Evolutionary conservation across 2,113 vertebrate genomes (phyloP).

Genomic region (Rhinichthys klamathensis): DNA sequence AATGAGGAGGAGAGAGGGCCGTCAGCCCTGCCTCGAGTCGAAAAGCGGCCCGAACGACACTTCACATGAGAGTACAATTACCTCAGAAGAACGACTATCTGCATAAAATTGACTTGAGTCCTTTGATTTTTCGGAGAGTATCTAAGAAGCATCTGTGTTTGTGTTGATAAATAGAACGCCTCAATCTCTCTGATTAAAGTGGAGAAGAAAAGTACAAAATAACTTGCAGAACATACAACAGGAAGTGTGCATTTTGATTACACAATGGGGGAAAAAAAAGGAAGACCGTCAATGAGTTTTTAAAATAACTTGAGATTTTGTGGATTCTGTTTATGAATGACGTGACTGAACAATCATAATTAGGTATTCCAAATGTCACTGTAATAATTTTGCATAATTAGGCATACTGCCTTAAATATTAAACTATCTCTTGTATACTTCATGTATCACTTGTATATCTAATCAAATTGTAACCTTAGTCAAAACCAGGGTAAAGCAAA

Average conservation of each 20-base stretch:
- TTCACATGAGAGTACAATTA: slow-evolving; percentile 37
- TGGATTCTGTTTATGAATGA: too few species aligned
- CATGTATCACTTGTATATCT: not conserved
- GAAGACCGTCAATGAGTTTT: not conserved
- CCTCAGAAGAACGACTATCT: slow-evolving; percentile 35
- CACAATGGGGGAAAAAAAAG: not conserved
- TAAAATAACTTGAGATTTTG: too few species aligned
- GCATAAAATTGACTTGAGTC: not conserved
- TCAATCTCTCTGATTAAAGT: slow-evolving; percentile 2
- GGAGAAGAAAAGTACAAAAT: slow-evolving; percentile 5
- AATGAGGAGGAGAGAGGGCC: slow-evolving; percentile 2
- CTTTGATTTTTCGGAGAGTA: slow-evolving; percentile 14
- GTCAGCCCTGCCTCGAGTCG: not conserved
- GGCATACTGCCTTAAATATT: not conserved
- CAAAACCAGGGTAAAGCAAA: not conserved
- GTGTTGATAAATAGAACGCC: slow-evolving; percentile 16
- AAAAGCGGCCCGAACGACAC: slow-evolving; percentile 3
- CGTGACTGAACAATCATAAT: too few species aligned
- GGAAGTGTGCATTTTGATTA: not conserved
- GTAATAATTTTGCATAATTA: not conserved
- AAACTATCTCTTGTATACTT: not conserved
- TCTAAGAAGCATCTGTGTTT: slow-evolving; percentile 26
- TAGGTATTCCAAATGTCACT: not conserved
- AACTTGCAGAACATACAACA: not conserved
- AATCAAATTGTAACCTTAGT: not conserved